Percentiles rank a stretch among this genome's conserved stretches.
Conservation (phyloP, 2,888 invertebrate genomes). For the Epinotia nisella region DNA sequence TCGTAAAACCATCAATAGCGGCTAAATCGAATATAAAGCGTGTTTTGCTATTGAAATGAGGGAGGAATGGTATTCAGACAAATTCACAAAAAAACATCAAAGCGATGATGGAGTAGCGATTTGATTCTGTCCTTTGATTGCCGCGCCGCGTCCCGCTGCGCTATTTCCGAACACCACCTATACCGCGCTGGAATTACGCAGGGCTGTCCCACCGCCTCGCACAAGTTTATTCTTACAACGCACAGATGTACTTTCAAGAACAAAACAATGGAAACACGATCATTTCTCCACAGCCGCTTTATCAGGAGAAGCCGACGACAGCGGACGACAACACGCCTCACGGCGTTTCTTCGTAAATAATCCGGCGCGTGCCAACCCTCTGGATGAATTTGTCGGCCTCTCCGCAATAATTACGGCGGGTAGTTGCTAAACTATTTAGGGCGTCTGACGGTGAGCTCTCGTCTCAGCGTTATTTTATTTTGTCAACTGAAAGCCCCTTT, state of each 20-base stretch:
- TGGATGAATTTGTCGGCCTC: constrained; percentile 48
- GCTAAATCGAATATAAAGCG: constrained; percentile 45
- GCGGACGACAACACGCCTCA: constrained; percentile 17
- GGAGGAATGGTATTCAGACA: constrained; percentile 59
- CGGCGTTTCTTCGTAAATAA: constrained; percentile 33
- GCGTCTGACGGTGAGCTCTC: constrained; percentile 61
- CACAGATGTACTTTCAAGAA: constrained; percentile 25
- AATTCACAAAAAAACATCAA: constrained; percentile 76
- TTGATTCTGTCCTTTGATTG: constrained; percentile 79
- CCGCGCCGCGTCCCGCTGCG: constrained; percentile 61
- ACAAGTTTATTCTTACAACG: constrained; percentile 20
- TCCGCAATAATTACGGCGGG: constrained; percentile 67
- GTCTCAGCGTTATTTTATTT: constrained; percentile 66
- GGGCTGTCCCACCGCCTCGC: constrained; percentile 33
- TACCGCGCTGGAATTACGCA: constrained; percentile 23
- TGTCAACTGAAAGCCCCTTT: constrained; percentile 69
- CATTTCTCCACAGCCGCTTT: constrained; percentile 22
- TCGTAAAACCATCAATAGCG: constrained; percentile 47
- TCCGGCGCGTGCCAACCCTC: constrained; percentile 39
- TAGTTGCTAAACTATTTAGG: constrained; percentile 71
- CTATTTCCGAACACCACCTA: constrained; percentile 61
- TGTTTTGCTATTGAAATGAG: constrained; percentile 42
- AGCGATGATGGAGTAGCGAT: constrained; percentile 66
- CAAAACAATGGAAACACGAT: constrained; percentile 29
- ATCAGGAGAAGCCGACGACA: constrained; percentile 28